Conservation (phyloP, 2,113 vertebrate species). For the Nyctibius bracteatus region DNA sequence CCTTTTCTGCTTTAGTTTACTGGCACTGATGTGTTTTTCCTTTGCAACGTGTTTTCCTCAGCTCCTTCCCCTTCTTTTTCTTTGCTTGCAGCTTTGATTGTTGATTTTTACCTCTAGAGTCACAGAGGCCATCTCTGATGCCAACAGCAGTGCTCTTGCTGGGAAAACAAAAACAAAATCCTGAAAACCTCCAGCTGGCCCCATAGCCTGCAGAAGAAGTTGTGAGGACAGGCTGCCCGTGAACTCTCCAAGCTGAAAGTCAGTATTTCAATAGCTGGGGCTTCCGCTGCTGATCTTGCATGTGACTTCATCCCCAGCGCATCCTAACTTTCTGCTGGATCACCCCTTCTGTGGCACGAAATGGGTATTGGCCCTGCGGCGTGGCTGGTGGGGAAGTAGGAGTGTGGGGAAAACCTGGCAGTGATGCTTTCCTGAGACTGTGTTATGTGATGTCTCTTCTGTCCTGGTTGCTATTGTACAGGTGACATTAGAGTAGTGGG, state of each 20-base stretch:
- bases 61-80: conserved; percentile 58
- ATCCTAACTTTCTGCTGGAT: conserved; percentile 41
- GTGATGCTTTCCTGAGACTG: not conserved
- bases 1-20: conserved; percentile 14
- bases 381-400: not conserved
- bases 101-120: conserved; percentile 66
- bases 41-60: conserved; percentile 40
- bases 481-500: not conserved
- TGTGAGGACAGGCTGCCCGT: conserved; percentile 29
- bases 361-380: not conserved
- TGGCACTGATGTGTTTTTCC: not conserved
- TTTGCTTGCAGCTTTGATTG: conserved; percentile 63
- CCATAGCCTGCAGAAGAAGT: conserved; percentile 42
- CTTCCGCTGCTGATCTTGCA: conserved; percentile 34
- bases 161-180: not conserved
- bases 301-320: conserved; percentile 38
- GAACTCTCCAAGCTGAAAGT: conserved; percentile 48
- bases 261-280: conserved; percentile 1
- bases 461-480: not conserved
- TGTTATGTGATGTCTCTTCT: conserved; percentile 8
- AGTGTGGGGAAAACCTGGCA: not conserved
- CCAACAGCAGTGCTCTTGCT: conserved; percentile 24
- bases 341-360: not conserved
- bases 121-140: conserved; percentile 60
- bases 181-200: conserved; percentile 34